Base-by-base conservation (phyloP, 1,140 invertebrate genomes). In the Oncopodura yosiiana region DNA sequence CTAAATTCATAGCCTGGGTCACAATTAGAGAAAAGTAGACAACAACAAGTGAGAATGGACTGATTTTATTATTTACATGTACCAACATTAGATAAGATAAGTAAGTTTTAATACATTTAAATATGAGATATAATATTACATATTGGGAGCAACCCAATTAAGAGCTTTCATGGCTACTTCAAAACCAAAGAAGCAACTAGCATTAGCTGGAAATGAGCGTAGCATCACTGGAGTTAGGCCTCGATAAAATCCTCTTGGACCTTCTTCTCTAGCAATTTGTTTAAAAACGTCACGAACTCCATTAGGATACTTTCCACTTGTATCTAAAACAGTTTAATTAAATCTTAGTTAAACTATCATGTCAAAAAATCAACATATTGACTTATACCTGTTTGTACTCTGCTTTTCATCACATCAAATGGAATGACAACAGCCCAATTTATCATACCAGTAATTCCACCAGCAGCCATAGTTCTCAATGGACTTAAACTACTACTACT, bases 351-450 rank as follows among this genome's bases (percentile, higher is more conserved):
- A n/a, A n/a, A n/a, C n/a, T n/a, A n/a, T n/a, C n/a, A n/a, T n/a
- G n/a, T n/a, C 12, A 21, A 21, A 23, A 18, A 30, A 18, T 4
- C 19, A 24, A 3, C 11, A 24, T 24, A 24, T n/a, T 12, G 3
- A 14, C 18, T 6, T 1, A 4, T 73, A 89, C 86, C 86, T 55
- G 87, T 96, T 77, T 99, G 95, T 44, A 95, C 71, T 53, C 93
- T 79, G 68, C 93, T 96, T 72, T 99, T 99, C 23, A 98, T 74
- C 29, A 97, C 93, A 78, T 99, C 95, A 43, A 90, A 82, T 19
- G 94, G 93, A 77, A 99, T 94, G 60, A 87, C 93, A 36, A 98
- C 81, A 11, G 85, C 66, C 94, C 95, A 99, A 73, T 97, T 96
- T 61, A 84, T 82, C 67, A 98, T 90, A 49, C 95, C 95, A 51